These are phyloP conservation scores for Artibeus jamaicensis DNA, from an alignment of 2,797 vertebrate species.

Conservation along the genomic window DNA sequence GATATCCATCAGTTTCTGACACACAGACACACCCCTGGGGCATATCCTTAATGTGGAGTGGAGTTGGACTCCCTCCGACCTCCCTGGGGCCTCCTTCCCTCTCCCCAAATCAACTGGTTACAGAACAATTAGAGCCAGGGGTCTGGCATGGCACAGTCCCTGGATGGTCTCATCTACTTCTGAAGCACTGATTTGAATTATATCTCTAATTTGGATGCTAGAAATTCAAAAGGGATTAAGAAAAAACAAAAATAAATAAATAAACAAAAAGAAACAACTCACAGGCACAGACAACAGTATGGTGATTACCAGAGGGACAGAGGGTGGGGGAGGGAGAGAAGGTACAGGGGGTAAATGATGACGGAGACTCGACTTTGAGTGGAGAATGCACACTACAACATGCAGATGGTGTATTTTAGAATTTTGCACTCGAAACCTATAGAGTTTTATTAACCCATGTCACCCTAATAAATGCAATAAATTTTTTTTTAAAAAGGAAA, in stretches of 20 bases:
- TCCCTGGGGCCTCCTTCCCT: background rate
- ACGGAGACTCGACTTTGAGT: background rate
- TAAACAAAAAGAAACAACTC: background rate
- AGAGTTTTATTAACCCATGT: background rate
- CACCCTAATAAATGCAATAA: background rate
- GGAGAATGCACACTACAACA: background rate
- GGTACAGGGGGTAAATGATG: background rate
- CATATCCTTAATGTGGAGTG: background rate
- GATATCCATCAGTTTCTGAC: background rate
- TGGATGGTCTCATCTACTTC: background rate
- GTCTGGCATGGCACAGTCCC: background rate
- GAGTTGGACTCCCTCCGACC: background rate
- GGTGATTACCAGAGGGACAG: background rate
- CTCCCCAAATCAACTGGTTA: background rate
- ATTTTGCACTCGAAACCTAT: background rate
- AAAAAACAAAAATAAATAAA: background rate
- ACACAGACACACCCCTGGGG: background rate
- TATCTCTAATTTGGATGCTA: background rate
- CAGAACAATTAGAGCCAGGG: background rate
- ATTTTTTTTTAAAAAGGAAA: background rate
- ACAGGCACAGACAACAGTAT: background rate
- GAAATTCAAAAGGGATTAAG: background rate
- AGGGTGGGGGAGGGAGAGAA: background rate
- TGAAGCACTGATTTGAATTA: background rate
- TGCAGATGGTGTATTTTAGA: background rate